Percentiles rank a stretch among this genome's conserved stretches.
Conservation (phyloP, 1,140 invertebrate genomes). For the Papilio polyxenes region DNA sequence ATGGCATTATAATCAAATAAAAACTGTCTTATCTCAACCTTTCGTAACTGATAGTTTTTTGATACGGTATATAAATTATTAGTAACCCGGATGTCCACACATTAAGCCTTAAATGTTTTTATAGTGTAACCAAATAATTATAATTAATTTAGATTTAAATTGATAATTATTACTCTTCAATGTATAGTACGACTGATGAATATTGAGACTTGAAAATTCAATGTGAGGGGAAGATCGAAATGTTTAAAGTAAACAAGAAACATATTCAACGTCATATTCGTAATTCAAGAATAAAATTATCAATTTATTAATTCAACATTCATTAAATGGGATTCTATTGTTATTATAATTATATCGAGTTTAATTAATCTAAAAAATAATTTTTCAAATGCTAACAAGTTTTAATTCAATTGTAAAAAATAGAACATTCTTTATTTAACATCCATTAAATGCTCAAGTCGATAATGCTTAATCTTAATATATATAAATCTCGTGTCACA, state of each 20-base stretch:
- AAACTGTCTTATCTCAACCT: slow-evolving; percentile 25
- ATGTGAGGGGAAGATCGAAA: neutral
- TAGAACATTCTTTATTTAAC: neutral
- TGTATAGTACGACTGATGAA: neutral
- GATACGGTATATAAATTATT: slow-evolving; percentile 13
- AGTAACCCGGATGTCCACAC: slow-evolving; percentile 9
- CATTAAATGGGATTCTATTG: neutral
- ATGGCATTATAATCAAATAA: slow-evolving; percentile 33
- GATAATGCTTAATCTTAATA: neutral
- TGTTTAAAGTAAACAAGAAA: slow-evolving; percentile 2
- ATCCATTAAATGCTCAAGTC: neutral
- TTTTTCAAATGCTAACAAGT: neutral
- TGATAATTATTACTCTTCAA: neutral
- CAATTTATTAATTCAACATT: neutral
- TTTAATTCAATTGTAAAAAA: neutral
- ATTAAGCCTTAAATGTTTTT: slow-evolving; percentile 24
- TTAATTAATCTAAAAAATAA: too few species aligned
- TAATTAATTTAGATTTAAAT: slow-evolving; percentile 9
- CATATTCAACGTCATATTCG: neutral
- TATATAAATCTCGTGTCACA: too few species aligned
- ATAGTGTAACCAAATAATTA: slow-evolving; percentile 15
- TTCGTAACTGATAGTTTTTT: slow-evolving; percentile 12
- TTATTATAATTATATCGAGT: too few species aligned
- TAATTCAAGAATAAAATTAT: neutral
- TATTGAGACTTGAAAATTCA: neutral